Percentiles rank a stretch among this genome's conserved stretches.
Conservation (phyloP, 35 echinoderm and acorn worm species). For the Anneissia japonica region DNA sequence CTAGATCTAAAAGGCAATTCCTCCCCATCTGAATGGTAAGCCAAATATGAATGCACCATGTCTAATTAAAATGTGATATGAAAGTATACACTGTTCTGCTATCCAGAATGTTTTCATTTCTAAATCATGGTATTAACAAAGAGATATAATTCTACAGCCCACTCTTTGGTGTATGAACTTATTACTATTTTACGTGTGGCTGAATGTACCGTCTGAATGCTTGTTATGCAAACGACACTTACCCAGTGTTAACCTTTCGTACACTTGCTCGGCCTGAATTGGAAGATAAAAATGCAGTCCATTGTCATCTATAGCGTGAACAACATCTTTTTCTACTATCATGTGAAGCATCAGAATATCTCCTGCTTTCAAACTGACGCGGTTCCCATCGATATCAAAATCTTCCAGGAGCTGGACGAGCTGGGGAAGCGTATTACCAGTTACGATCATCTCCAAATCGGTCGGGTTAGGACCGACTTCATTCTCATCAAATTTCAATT, state of each 20-base stretch:
- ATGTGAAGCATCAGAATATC: slow-evolving; percentile 6
- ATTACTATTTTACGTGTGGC: no score
- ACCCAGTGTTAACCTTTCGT: slow-evolving; percentile 19
- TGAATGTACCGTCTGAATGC: no score
- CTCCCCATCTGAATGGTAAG: no score
- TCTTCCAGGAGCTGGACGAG: neutral
- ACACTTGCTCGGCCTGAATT: slow-evolving; percentile 15
- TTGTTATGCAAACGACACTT: neutral
- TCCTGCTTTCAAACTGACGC: neutral
- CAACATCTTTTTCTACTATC: neutral
- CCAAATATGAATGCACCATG: no score
- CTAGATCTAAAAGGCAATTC: no score
- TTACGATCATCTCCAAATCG: neutral
- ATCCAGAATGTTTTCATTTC: no score
- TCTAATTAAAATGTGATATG: no score
- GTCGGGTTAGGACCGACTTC: neutral
- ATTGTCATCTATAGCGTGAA: slow-evolving; percentile 1
- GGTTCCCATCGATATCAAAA: neutral
- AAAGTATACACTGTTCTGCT: no score
- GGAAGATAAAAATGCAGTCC: slow-evolving; percentile 17
- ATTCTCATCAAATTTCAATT: neutral
- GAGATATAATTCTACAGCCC: no score
- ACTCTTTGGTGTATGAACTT: no score
- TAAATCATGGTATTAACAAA: no score
- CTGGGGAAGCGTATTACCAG: neutral